A percentile compares a stretch with the other conserved stretches of the same genome.
phyloP scores from a whole-genome alignment of 2,797 vertebrate genomes.

The Heterohyrax brucei region DNA sequence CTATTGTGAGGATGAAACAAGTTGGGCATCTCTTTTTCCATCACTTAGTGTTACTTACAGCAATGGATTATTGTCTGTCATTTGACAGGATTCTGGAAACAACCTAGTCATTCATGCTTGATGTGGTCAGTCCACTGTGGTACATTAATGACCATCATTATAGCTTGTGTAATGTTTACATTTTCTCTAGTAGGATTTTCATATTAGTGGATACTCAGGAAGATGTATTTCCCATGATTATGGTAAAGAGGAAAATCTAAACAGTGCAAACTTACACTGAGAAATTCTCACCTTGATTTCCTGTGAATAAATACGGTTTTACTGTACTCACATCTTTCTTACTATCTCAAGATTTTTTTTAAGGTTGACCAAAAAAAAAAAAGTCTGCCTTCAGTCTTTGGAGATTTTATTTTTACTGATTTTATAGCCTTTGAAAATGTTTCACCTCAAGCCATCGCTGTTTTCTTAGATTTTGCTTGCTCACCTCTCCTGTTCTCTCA shows the following conservation, averaged over 20 bases:
- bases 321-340: neutral
- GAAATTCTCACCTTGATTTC: slow-evolving; percentile 19
- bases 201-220: slow-evolving; percentile 55
- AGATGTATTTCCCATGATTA: slow-evolving; percentile 40
- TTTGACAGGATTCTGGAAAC: slow-evolving; percentile 71
- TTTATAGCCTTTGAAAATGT: slow-evolving; percentile 34
- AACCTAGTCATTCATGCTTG: slow-evolving; percentile 36
- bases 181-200: slow-evolving; percentile 51
- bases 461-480: slow-evolving; percentile 50
- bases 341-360: neutral
- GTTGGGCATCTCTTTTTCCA: neutral
- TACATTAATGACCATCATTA: slow-evolving; percentile 64
- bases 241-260: neutral
- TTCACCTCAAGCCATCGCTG: slow-evolving; percentile 33
- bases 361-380: neutral
- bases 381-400: neutral
- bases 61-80: slow-evolving; percentile 62
- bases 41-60: slow-evolving; percentile 64
- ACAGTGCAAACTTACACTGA: neutral
- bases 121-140: slow-evolving; percentile 63
- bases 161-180: slow-evolving; percentile 53
- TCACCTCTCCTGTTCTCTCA: neutral
- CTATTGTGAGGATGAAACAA: neutral
- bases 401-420: slow-evolving; percentile 42
- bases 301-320: neutral